phyloP scores from a whole-genome alignment of 2,797 vertebrate genomes.

The Catostomus latipinnis region DNA sequence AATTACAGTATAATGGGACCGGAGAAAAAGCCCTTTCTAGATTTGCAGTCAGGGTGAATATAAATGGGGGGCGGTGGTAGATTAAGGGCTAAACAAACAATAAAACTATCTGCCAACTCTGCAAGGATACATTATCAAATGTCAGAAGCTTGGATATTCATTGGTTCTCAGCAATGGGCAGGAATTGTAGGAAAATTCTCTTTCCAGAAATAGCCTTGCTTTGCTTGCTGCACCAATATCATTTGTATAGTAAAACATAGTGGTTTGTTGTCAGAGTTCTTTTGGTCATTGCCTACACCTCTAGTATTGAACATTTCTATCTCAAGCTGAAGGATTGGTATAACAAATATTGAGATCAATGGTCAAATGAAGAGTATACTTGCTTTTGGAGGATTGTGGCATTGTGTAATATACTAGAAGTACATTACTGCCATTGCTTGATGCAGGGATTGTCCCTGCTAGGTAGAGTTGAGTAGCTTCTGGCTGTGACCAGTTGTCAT shows the following conservation, averaged over 20 bases:
- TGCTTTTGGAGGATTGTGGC: neutral
- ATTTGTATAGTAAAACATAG: conserved; percentile 7
- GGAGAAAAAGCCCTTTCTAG: neutral
- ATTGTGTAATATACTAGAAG: conserved; percentile 28
- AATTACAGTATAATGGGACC: too few relatives aligned
- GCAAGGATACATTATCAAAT: conserved; percentile 30
- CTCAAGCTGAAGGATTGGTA: too few relatives aligned
- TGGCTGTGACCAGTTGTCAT: conserved; percentile 41
- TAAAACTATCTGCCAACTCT: conserved; percentile 14
- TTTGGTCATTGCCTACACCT: neutral
- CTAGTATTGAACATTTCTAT: neutral
- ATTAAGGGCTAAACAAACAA: conserved; percentile 3
- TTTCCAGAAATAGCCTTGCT: neutral
- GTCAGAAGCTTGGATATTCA: conserved; percentile 5
- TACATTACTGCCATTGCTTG: conserved; percentile 22
- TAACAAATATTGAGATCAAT: too few relatives aligned
- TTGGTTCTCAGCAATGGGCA: neutral
- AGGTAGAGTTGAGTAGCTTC: conserved; percentile 20
- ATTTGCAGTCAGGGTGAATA: conserved; percentile 2
- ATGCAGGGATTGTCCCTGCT: conserved; percentile 35
- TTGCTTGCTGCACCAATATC: conserved; percentile 10
- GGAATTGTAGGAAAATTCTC: neutral
- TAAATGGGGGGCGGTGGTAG: neutral
- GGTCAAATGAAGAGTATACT: neutral
- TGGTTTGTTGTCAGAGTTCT: neutral